Evolutionary conservation across 2,888 invertebrate genomes (phyloP).

Genomic region (Stenodema calcarata): DNA sequence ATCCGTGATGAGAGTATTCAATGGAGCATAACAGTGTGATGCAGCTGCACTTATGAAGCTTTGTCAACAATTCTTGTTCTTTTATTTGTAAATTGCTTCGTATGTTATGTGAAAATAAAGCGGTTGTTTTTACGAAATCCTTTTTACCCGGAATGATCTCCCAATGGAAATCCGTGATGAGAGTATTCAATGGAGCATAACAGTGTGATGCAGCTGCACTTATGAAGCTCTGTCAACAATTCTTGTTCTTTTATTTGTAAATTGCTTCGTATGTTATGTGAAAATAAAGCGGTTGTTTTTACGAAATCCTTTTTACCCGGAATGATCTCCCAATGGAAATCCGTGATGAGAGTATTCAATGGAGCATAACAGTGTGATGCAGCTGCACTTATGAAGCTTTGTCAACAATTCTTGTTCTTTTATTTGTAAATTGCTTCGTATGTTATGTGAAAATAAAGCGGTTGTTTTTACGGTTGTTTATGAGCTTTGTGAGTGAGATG

Average conservation of each 20-base stretch:
- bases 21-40: too few species aligned
- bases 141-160: not conserved
- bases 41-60: too few species aligned
- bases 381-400: too few species aligned
- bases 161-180: too few species aligned
- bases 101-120: conserved; percentile 43
- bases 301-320: not conserved
- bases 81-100: conserved; percentile 39
- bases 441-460: conserved; percentile 43
- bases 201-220: too few species aligned
- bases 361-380: too few species aligned
- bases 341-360: too few species aligned
- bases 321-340: not conserved
- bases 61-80: not conserved
- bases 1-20: too few species aligned
- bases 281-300: conserved; percentile 42
- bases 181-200: too few species aligned
- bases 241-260: conserved; percentile 21
- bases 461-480: conserved; percentile 12
- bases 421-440: conserved; percentile 36
- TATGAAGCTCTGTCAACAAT: conserved; percentile 1
- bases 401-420: not conserved
- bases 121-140: conserved; percentile 30
- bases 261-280: conserved; percentile 42
- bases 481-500: too few species aligned